Evolutionary conservation across 2,113 vertebrate species (phyloP), one percentile per base, ranked within the genome.

Genomic region (Euleptes europaea): DNA sequence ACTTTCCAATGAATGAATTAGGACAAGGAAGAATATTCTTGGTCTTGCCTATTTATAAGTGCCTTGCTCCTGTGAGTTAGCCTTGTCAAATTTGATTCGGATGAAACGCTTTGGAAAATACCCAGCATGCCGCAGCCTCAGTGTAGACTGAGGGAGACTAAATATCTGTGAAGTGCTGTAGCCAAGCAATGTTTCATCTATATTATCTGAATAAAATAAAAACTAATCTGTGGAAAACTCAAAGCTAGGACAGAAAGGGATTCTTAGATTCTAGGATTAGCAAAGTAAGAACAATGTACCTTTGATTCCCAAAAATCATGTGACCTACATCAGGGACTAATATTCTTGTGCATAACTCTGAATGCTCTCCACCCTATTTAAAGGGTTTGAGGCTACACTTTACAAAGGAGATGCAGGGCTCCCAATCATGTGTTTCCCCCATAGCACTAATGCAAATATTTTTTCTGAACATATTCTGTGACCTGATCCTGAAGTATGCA

Each of bases 61-160:
- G 5, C 8, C 33, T 90, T 81, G 23, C 28, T 86, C 80, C 83
- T 42, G 66, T 33, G 70, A 71, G 67, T 88, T 88, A 86, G 71
- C 49, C 85, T 44, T 78, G 23, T 73, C 65, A 83, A 72, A 3
- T 0, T 66, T 49, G 49, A 71, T 76, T 82, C 84, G 67, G 31
- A 66, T 38, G 78, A 88, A 77, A 75, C 47, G 0, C 21, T 91
- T 89, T 84, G 15, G 78, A 89, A 92, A 77, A 89, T 71, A 82
- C n/a, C 28, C 71, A 73, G 44, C 77, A 76, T 1, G 82, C 3
- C 38, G 38, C 47, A 83, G 13, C 10, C 19, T 86, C 57, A 78
- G 42, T 84, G 80, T 38, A 78, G 74, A 66, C 1, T 23, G 44
- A 63, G 57, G 84, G 66, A 54, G 5, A 35, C 44, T 65, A 63